These are phyloP conservation scores for Halcyon malimbica DNA, from an alignment of 2,113 vertebrate species.

Conservation along the genomic window DNA sequence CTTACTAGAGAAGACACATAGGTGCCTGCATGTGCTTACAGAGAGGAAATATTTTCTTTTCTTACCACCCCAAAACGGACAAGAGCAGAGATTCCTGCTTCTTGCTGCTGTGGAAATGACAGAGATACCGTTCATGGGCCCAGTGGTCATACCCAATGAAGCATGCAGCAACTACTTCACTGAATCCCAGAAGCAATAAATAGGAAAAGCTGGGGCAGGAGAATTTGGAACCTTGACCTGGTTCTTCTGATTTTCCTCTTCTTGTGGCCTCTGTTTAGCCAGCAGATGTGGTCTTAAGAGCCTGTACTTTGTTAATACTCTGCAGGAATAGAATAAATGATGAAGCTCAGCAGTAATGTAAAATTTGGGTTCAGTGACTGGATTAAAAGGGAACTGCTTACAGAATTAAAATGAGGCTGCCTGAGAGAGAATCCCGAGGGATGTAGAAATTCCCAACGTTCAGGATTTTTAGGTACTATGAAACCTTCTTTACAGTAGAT, in stretches of 20 bases:
- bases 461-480: not conserved
- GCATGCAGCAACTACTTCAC: not conserved
- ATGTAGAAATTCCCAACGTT: not conserved
- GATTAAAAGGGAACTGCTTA: not conserved
- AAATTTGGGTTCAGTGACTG: not conserved
- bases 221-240: not conserved
- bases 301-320: not conserved
- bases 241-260: slow-evolving; percentile 6
- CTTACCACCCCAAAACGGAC: not conserved
- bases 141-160: not conserved
- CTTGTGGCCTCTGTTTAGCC: not conserved
- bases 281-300: not conserved
- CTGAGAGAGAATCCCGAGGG: not conserved
- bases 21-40: not conserved
- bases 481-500: not conserved
- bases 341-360: not conserved
- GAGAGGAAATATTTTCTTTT: not conserved
- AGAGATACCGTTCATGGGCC: not conserved
- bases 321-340: not conserved
- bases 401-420: not conserved
- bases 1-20: not conserved
- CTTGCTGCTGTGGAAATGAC: not conserved
- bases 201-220: not conserved
- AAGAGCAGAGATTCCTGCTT: not conserved
- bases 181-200: not conserved